A percentile compares a stretch with the other conserved stretches of the same genome.
These are phyloP conservation scores for Drosophila obscura DNA, from an alignment of 1,140 invertebrate genomes.

Conservation along the genomic window DNA sequence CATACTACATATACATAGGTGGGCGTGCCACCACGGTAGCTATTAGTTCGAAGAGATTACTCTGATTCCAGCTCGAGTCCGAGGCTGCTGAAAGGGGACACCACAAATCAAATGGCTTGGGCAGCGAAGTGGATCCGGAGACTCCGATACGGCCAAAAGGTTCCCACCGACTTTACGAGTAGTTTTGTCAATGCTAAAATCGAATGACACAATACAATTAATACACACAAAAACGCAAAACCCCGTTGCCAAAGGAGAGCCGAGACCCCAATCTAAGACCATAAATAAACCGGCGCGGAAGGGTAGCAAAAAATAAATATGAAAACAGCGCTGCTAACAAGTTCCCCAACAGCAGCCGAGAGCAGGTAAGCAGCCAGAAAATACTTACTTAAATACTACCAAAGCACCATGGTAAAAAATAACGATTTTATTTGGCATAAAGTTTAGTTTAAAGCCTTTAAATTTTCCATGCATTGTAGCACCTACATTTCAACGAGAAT, in stretches of 20 bases:
- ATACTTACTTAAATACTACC: background rate
- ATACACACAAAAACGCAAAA: slow-evolving; percentile 66
- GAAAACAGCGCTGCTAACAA: slow-evolving; percentile 76
- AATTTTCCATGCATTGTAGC: no score
- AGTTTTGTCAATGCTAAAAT: slow-evolving; percentile 67
- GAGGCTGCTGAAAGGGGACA: slow-evolving; percentile 15
- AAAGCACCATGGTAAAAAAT: no score
- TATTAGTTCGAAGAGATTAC: slow-evolving; percentile 70
- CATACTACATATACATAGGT: background rate
- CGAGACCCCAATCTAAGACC: slow-evolving; percentile 73
- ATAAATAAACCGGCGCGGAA: slow-evolving; percentile 64
- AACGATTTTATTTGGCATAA: no score
- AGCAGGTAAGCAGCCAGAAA: slow-evolving; percentile 59
- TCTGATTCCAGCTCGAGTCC: slow-evolving; percentile 43
- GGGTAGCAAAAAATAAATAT: slow-evolving; percentile 62
- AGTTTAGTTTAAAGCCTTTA: no score
- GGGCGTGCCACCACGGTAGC: slow-evolving; percentile 73
- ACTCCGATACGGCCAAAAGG: slow-evolving; percentile 33
- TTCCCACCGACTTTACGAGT: slow-evolving; percentile 59
- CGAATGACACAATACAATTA: slow-evolving; percentile 76
- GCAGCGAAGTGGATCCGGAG: slow-evolving; percentile 61
- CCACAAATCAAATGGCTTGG: slow-evolving; percentile 80
- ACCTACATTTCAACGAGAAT: no score
- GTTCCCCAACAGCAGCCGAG: slow-evolving; percentile 63
- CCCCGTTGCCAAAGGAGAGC: slow-evolving; percentile 27